Base-by-base conservation (phyloP, 2,113 vertebrate species). In the Heliornis fulica region DNA sequence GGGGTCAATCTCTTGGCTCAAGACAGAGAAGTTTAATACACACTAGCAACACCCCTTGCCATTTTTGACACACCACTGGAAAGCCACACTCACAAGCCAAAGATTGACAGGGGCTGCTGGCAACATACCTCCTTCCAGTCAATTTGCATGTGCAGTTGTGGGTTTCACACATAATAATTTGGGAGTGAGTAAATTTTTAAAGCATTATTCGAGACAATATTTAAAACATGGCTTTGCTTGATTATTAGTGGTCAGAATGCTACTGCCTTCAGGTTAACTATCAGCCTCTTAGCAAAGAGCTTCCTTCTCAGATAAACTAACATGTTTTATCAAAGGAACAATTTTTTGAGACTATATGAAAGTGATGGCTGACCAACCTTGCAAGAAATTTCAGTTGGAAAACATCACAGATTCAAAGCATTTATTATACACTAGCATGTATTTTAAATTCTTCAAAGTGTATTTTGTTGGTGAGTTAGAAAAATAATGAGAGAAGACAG, bases 151-250 rank as follows among this genome's bases (percentile, higher is more conserved):
- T 92, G 89, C 89, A 92, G 72, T 97, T 95, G 87, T 94, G 92
- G 93, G 93, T 97, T 97, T 96, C 95, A 87, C 91, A 94, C 94
- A 92, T 95, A 89, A 87, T 95, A 83, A 96, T 86, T 96, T 91
- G 89, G 75, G 80, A 94, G 54, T 65, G 93, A 1, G 14, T 88
- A 95, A 90, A 93, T 96, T 92, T 97, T 93, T 88, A 50, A 70
- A 87, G 82, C 51, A 57, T 94, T 90, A 79, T 75, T 89, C 75
- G 86, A 92, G 93, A 93, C 88, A 87, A 84, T 84, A 90, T 96
- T 94, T 89, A 41, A 94, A 95, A 82, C 90, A 53, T 79, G 64
- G 72, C 65, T 88, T 92, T 80, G 4, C 77, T 70, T 19, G 76
- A 64, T 83, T 77, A 74, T 34, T 64, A 85, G 71, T 68, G 88